phyloP scores from a whole-genome alignment of 2,797 vertebrate genomes.

The Scleropages formosus region DNA sequence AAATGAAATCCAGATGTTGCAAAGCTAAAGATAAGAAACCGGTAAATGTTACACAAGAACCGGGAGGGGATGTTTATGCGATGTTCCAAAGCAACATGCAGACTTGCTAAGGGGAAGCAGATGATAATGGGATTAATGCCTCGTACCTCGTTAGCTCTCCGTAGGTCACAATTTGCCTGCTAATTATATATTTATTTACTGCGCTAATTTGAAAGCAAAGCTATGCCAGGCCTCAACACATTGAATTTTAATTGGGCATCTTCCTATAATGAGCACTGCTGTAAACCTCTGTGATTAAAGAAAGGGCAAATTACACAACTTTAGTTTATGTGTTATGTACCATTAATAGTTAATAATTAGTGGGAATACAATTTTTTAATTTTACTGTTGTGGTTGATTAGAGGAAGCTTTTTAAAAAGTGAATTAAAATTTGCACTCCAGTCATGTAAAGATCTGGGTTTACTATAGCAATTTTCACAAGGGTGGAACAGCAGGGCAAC shows the following conservation, averaged over 20 bases:
- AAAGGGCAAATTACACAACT: too few species aligned
- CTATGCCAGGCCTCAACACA: not conserved
- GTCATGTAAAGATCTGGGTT: too few species aligned
- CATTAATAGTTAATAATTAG: not conserved
- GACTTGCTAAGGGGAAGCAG: not conserved
- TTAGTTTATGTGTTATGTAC: not conserved
- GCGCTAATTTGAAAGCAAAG: too few species aligned
- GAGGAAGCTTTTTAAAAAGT: not conserved
- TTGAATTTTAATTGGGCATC: not conserved
- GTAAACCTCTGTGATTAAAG: not conserved
- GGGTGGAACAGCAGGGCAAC: too few species aligned
- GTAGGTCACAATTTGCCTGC: not conserved
- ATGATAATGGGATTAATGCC: slow-evolving; percentile 5
- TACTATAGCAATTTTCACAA: too few species aligned
- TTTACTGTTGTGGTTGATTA: not conserved
- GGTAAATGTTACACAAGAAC: not conserved
- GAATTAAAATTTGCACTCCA: not conserved
- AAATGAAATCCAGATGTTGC: not conserved
- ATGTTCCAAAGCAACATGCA: not conserved
- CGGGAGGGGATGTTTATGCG: not conserved
- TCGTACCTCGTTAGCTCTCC: not conserved
- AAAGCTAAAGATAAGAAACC: not conserved
- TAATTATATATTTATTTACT: not conserved
- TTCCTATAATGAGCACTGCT: not conserved
- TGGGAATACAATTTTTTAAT: not conserved